Evolutionary conservation across 92 coral and sea anemone species (phyloP), one percentile per base, ranked within the genome.

Genomic region (Umimayanthus chanpuru): DNA sequence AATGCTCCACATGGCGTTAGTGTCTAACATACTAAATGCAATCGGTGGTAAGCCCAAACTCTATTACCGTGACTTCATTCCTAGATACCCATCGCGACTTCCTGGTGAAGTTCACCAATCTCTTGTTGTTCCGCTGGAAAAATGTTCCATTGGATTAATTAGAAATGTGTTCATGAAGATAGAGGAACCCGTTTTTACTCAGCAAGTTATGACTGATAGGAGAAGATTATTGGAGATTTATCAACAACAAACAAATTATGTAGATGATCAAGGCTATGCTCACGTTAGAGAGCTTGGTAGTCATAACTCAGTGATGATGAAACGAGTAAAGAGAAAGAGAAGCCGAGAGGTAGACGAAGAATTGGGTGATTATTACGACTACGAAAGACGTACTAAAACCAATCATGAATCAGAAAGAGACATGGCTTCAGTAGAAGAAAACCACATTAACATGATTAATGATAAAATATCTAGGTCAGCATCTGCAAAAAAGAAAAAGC

Each of bases 41-140:
- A 88, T 95, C 41, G 98, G 93, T 3, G 96, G 96, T 0, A 86
- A 89, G 20, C 98, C 98, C 1, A 82, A 85, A 4, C 55, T 93
- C 11, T 83, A 81, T 71, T 80, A 83, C 29, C 88, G 82, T 72
- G 88, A 89, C 49, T 88, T 95, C 61, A 85, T 90, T 38, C 90
- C 89, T 0, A 56, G 38, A 21, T 95, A 95, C 67, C 98, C 98
- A 43, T 85, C 96, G 14, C 92, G 94, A n/a, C 85, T 95, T 6
- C 98, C 96, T 0, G 98, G 96, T 4, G 96, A 96, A 14, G 91
- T 95, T 28, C 98, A 95, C 26, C 96, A 96, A 14, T 83, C 88
- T 16, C 50, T 93, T 65, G 76, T 88, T 16, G 91, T 95, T 43
- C 94, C 98, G 9, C 84, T 95, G 14, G 94, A 95, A 68, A 95